Evolutionary conservation across 2,797 vertebrate genomes (phyloP).

Genomic region (Pangasius mekongensis): DNA sequence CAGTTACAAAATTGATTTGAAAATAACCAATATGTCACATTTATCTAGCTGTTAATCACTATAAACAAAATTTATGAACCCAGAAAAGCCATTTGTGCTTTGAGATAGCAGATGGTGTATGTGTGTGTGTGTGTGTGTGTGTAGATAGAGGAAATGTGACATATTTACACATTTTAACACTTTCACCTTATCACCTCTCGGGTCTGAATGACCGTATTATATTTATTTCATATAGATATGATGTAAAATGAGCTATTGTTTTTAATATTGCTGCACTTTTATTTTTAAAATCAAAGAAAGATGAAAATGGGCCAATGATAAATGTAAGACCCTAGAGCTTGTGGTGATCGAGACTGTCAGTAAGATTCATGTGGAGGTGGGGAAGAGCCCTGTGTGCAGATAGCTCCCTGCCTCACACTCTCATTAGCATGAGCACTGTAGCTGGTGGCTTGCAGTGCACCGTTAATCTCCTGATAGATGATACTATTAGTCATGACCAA

Average conservation of each 20-base stretch:
- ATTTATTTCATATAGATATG: not conserved
- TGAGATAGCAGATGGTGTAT: not conserved
- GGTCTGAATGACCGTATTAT: not conserved
- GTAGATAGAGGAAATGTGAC: not conserved
- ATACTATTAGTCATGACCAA: constrained; percentile 38
- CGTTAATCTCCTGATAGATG: constrained; percentile 35
- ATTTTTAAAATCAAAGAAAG: not conserved
- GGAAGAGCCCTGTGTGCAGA: constrained; percentile 7
- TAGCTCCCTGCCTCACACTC: constrained; percentile 34
- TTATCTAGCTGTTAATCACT: not conserved
- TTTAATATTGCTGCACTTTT: not conserved
- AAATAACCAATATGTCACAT: not conserved
- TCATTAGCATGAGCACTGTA: constrained; percentile 34
- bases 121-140: not conserved
- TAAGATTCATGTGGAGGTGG: constrained; percentile 29
- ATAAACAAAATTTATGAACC: constrained; percentile 1
- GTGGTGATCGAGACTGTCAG: constrained; percentile 15
- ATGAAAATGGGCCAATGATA: not conserved
- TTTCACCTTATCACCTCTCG: not conserved
- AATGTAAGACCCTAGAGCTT: not conserved
- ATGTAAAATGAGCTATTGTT: not conserved
- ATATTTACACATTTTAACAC: not conserved
- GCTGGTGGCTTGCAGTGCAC: constrained; percentile 21
- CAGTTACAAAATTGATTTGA: not conserved
- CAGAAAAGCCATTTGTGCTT: not conserved